Conservation (phyloP, 30 jellyfish, hydroid and myxozoan genomes). For the Aurelia aurita complex sp. Pacific region DNA sequence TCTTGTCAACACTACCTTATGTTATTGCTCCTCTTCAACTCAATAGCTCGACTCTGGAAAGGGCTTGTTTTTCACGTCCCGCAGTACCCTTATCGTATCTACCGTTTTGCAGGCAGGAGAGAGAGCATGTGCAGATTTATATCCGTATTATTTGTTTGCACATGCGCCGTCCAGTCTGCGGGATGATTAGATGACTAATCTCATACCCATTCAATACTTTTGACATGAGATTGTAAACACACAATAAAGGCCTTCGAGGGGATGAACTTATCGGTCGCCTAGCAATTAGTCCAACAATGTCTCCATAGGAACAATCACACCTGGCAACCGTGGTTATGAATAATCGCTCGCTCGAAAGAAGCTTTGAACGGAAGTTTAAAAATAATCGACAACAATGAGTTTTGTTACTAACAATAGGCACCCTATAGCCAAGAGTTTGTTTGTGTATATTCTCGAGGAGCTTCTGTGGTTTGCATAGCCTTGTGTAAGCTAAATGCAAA, state of each 20-base stretch:
- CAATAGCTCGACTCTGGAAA: neutral
- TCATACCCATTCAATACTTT: constrained; percentile 27
- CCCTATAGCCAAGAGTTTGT: no score
- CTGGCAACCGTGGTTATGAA: constrained; percentile 55
- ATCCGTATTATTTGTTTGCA: constrained; percentile 6
- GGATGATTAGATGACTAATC: constrained; percentile 60
- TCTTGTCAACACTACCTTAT: neutral
- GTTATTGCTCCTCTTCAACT: neutral
- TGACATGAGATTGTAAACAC: constrained; percentile 24
- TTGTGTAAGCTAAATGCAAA: no score
- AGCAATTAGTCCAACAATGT: constrained; percentile 49
- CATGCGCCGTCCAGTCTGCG: constrained; percentile 26
- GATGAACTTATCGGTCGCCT: constrained; percentile 51
- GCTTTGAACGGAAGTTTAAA: no score
- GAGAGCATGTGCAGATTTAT: neutral
- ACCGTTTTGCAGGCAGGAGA: neutral
- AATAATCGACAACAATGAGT: no score
- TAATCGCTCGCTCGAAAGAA: neutral
- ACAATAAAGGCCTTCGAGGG: constrained; percentile 39
- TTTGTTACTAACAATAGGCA: no score
- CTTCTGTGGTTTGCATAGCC: no score
- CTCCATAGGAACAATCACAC: constrained; percentile 60
- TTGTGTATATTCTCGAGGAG: no score
- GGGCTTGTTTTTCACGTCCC: no score
- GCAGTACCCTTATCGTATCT: neutral